A percentile compares a stretch with the other conserved stretches of the same genome.
Evolutionary conservation across 2,888 invertebrate species (phyloP).

Genomic region (Nematopogon swammerdamellus): DNA sequence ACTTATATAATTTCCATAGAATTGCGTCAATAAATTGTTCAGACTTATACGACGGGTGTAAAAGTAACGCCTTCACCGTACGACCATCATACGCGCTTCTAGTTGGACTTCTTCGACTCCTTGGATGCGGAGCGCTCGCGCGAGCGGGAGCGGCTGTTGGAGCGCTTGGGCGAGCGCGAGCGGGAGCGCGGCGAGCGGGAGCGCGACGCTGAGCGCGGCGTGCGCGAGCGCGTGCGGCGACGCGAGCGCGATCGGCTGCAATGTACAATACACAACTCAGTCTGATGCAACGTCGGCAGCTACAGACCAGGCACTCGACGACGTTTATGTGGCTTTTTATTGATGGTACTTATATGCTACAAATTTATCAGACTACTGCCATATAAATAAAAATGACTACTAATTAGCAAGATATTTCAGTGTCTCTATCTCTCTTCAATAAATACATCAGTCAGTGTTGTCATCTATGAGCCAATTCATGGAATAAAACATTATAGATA

Average conservation of each 20-base stretch:
- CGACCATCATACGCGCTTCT: constrained; percentile 10
- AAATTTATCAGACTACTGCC: too few relatives aligned
- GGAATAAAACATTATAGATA: too few relatives aligned
- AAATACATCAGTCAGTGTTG: too few relatives aligned
- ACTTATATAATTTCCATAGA: too few relatives aligned
- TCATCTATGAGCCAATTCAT: too few relatives aligned
- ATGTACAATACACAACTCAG: constrained; percentile 13
- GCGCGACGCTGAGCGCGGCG: constrained; percentile 27
- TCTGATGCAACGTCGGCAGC: constrained; percentile 17
- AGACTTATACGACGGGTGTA: too few relatives aligned
- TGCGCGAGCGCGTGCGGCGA: constrained; percentile 46
- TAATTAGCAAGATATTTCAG: too few relatives aligned
- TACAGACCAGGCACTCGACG: neutral
- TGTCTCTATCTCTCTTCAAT: too few relatives aligned
- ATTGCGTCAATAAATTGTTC: too few relatives aligned
- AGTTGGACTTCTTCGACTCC: constrained; percentile 49
- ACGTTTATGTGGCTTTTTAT: neutral
- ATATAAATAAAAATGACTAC: too few relatives aligned
- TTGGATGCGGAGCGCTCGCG: constrained; percentile 48
- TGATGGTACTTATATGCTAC: constrained; percentile 2
- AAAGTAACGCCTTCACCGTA: too few relatives aligned
- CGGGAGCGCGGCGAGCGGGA: constrained; percentile 47
- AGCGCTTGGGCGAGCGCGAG: constrained; percentile 51
- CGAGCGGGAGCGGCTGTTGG: constrained; percentile 46
- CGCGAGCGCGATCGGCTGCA: constrained; percentile 61